A percentile compares a stretch with the other conserved stretches of the same genome.
phyloP scores from a whole-genome alignment of 2,113 vertebrate species.

The Urocolius indicus region DNA sequence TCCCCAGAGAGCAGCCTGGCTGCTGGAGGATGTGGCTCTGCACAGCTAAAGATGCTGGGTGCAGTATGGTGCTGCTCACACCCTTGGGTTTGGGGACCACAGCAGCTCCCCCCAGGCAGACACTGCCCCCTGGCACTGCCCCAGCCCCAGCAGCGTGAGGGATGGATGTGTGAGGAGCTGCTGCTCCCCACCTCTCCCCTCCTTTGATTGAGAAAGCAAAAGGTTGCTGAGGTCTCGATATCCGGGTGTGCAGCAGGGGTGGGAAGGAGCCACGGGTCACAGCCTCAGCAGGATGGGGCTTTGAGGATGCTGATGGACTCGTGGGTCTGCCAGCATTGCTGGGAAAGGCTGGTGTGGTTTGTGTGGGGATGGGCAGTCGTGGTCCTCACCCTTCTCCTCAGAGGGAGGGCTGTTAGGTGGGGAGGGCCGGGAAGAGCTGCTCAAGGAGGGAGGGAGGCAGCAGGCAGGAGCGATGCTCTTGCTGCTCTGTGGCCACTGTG shows the following conservation, averaged over 20 bases:
- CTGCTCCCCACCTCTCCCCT: not conserved
- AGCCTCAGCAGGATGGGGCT: accelerated
- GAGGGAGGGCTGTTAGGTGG: accelerated
- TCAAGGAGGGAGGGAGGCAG: not conserved
- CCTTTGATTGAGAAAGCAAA: not conserved
- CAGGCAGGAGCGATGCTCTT: accelerated
- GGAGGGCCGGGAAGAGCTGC: accelerated
- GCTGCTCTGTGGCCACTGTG: accelerated
- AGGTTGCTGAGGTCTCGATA: accelerated
- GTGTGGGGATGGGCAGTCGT: accelerated
- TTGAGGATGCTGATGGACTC: not conserved
- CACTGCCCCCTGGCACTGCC: too few species aligned
- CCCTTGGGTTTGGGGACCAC: too few species aligned
- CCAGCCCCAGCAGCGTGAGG: too few species aligned
- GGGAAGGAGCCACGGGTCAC: not conserved
- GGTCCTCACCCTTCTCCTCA: not conserved
- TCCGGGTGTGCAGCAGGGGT: too few species aligned
- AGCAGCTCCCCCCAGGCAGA: too few species aligned
- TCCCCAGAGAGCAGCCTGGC: too few species aligned
- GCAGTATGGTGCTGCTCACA: too few species aligned
- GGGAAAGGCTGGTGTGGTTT: not conserved
- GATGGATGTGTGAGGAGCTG: accelerated
- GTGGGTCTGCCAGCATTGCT: too few species aligned
- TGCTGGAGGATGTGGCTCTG: too few species aligned
- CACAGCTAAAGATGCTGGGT: too few species aligned